Conservation (phyloP, 2,888 invertebrate species). For the Anaspis maculata region DNA sequence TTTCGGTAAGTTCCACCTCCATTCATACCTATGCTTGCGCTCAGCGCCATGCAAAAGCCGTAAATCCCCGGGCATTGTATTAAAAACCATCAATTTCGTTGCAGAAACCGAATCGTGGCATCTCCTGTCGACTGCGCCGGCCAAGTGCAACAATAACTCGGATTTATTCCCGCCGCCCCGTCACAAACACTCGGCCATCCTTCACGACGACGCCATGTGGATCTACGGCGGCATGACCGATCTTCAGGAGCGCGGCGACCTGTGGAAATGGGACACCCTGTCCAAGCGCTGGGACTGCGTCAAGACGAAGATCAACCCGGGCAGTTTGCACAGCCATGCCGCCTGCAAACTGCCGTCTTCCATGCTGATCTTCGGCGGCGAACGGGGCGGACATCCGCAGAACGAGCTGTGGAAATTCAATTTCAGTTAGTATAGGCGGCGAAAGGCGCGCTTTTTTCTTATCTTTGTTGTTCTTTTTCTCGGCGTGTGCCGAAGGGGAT, state of each 20-base stretch:
- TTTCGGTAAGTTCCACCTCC: constrained; percentile 62
- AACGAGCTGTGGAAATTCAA: constrained; percentile 79
- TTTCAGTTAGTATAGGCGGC: constrained; percentile 56
- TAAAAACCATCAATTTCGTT: constrained; percentile 7
- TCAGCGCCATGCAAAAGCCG: no score
- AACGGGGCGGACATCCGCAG: constrained; percentile 58
- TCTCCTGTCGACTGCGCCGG: constrained; percentile 41
- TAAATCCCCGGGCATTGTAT: no score
- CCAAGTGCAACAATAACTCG: constrained; percentile 36
- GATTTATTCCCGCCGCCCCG: constrained; percentile 56
- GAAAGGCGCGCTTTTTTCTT: constrained; percentile 3
- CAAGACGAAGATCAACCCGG: constrained; percentile 56
- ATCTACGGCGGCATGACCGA: constrained; percentile 85
- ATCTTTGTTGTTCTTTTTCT: no score
- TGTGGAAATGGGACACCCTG: constrained; percentile 33
- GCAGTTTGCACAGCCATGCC: constrained; percentile 68
- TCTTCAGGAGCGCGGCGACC: constrained; percentile 49
- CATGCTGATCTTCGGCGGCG: constrained; percentile 75
- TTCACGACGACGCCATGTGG: constrained; percentile 73
- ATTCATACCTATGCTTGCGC: no score
- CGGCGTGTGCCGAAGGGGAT: no score
- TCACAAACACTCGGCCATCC: constrained; percentile 77
- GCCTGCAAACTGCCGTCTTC: constrained; percentile 69
- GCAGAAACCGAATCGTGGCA: constrained; percentile 80
- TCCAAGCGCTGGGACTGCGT: constrained; percentile 57